Evolutionary conservation across 2,797 vertebrate genomes (phyloP).

Genomic region (Helostoma temminkii): DNA sequence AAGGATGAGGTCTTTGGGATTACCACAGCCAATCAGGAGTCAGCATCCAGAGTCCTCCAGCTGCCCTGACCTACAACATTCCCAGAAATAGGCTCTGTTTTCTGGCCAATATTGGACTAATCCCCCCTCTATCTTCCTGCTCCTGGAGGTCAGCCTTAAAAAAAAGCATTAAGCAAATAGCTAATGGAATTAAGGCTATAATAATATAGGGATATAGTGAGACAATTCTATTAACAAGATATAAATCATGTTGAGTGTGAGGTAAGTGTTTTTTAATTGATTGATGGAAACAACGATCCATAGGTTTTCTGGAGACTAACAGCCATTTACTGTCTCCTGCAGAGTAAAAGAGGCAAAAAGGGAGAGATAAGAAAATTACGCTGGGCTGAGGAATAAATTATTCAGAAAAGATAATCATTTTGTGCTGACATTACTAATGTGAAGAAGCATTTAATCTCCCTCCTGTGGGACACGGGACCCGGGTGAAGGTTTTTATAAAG

Average conservation of each 20-base stretch:
- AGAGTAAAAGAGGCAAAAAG: conserved; percentile 90
- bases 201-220: conserved; percentile 99
- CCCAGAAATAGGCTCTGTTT: conserved; percentile 88
- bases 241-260: conserved; percentile 99
- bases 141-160: conserved; percentile 93
- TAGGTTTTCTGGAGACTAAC: conserved; percentile 92
- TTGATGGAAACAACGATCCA: conserved; percentile 96
- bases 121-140: conserved; percentile 82
- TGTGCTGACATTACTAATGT: conserved; percentile 99
- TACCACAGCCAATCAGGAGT: conserved; percentile 66
- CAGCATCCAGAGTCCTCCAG: conserved; percentile 78
- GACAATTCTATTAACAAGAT: conserved; percentile 99
- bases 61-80: conserved; percentile 89
- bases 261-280: conserved; percentile 99
- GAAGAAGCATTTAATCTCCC: conserved; percentile 98
- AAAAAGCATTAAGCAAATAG: conserved; percentile 94
- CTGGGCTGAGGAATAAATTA: conserved; percentile 92
- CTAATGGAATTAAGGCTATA: conserved; percentile 99
- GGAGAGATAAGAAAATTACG: conserved; percentile 93
- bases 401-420: conserved; percentile 98
- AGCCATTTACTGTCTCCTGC: conserved; percentile 92
- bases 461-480: conserved; percentile 77
- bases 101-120: conserved; percentile 86
- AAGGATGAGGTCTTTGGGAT: conserved; percentile 39
- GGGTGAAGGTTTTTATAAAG: conserved; percentile 84